Conservation (phyloP, 2,113 vertebrate species). For the Tapirus terrestris region DNA sequence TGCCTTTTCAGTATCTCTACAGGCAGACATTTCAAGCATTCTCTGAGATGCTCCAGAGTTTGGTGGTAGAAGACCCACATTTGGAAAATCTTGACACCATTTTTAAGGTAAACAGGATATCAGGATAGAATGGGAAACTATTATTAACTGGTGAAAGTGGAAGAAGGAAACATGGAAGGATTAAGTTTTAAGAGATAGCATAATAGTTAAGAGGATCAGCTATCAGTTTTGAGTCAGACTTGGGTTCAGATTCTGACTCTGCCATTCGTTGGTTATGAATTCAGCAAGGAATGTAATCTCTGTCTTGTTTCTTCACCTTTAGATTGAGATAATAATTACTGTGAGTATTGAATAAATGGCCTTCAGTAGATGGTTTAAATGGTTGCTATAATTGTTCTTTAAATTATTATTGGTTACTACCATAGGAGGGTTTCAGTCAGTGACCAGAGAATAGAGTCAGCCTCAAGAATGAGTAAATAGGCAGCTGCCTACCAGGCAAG, state of each 20-base stretch:
- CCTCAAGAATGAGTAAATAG: not conserved
- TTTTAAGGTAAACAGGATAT: slow-evolving; percentile 72
- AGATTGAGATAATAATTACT: not conserved
- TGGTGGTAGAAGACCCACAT: slow-evolving; percentile 75
- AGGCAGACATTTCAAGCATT: slow-evolving; percentile 73
- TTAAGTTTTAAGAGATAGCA: not conserved
- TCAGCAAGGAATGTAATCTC: not conserved
- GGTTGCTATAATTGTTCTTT: not conserved
- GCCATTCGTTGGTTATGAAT: not conserved
- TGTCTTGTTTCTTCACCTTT: slow-evolving; percentile 26
- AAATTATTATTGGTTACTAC: not conserved
- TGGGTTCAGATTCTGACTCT: slow-evolving; percentile 13
- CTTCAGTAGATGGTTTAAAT: not conserved
- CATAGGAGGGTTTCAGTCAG: not conserved
- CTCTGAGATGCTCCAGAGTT: slow-evolving; percentile 77
- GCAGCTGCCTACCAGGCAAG: not conserved
- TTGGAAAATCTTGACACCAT: slow-evolving; percentile 74
- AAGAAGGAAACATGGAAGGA: not conserved
- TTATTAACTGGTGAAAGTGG: not conserved
- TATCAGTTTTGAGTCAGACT: not conserved
- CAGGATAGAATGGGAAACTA: not conserved
- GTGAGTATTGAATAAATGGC: not conserved
- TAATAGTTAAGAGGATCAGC: slow-evolving; percentile 5
- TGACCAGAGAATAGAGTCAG: not conserved
- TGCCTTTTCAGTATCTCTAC: slow-evolving; percentile 69